phyloP scores from a whole-genome alignment of 1,140 invertebrate genomes.

The Drosophila mauritiana region DNA sequence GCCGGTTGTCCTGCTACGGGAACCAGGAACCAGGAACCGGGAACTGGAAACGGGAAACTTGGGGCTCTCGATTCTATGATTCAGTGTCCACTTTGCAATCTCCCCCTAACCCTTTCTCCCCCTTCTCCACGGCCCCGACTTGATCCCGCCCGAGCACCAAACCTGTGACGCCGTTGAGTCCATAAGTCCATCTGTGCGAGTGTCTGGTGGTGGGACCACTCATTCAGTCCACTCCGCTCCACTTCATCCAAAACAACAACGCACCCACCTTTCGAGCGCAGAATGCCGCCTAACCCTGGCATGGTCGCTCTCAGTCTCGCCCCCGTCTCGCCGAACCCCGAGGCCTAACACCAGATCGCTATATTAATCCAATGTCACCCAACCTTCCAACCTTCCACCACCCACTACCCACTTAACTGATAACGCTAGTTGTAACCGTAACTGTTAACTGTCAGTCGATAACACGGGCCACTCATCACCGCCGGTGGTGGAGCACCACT shows the following conservation, averaged over 20 bases:
- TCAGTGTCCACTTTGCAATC: too few species aligned
- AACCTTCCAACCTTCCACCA: not conserved
- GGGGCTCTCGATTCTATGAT: too few species aligned
- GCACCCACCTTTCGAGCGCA: not conserved
- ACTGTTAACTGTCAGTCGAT: conserved; percentile 46
- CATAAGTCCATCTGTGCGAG: conserved; percentile 13
- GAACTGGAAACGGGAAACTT: not conserved
- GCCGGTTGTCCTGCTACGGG: conserved; percentile 1
- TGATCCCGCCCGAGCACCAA: not conserved
- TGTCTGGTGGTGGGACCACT: conserved; percentile 4
- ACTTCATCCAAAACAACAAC: not conserved
- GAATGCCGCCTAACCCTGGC: conserved; percentile 6
- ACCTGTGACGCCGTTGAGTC: not conserved
- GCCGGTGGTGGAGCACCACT: conserved; percentile 26
- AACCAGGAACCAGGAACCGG: not conserved
- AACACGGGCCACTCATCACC: conserved; percentile 12
- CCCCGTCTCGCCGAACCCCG: not conserved
- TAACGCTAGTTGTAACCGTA: conserved; percentile 34
- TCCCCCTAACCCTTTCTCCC: too few species aligned
- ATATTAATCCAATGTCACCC: conserved; percentile 4
- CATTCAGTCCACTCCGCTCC: not conserved
- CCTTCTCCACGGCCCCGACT: not conserved
- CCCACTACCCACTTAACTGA: conserved; percentile 10
- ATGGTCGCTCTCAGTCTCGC: conserved; percentile 7
- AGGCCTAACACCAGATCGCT: conserved; percentile 18